Conservation (phyloP, 2,797 vertebrate genomes). For the Petrocephalus schoutedeni region DNA sequence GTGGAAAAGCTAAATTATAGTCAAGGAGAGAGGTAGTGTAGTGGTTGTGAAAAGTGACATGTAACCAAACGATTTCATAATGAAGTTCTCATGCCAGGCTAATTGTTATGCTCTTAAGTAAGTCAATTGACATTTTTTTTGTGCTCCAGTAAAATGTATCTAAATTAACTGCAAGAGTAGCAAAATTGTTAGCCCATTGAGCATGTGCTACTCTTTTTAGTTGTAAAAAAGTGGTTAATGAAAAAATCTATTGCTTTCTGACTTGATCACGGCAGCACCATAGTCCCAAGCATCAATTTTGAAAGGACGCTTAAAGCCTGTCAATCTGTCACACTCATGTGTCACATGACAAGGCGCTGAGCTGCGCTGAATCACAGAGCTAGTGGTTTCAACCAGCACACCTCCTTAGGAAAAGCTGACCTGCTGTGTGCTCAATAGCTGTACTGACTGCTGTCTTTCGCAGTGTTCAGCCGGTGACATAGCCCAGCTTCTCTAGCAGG, state of each 20-base stretch:
- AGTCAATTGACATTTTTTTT: neutral
- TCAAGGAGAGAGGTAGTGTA: neutral
- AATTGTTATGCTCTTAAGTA: neutral
- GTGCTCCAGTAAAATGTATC: neutral
- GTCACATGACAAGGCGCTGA: constrained; percentile 57
- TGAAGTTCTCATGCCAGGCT: neutral
- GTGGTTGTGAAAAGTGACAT: neutral
- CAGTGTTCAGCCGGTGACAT: neutral
- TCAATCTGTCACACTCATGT: constrained; percentile 51
- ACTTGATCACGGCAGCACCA: neutral
- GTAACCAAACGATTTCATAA: neutral
- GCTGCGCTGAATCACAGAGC: neutral
- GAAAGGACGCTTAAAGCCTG: neutral
- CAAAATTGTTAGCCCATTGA: neutral
- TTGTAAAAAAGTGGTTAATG: neutral
- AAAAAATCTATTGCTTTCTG: neutral
- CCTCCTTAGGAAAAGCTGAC: constrained; percentile 23
- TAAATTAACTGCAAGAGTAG: neutral
- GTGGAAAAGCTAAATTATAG: neutral
- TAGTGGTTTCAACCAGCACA: neutral
- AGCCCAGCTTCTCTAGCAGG: neutral
- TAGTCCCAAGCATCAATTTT: neutral
- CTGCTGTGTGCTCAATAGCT: neutral
- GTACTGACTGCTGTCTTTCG: neutral
- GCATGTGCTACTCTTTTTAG: neutral